Percentiles rank a stretch among this genome's conserved stretches.
Conservation (phyloP, 1,140 invertebrate species). For the Drusus annulatus region DNA sequence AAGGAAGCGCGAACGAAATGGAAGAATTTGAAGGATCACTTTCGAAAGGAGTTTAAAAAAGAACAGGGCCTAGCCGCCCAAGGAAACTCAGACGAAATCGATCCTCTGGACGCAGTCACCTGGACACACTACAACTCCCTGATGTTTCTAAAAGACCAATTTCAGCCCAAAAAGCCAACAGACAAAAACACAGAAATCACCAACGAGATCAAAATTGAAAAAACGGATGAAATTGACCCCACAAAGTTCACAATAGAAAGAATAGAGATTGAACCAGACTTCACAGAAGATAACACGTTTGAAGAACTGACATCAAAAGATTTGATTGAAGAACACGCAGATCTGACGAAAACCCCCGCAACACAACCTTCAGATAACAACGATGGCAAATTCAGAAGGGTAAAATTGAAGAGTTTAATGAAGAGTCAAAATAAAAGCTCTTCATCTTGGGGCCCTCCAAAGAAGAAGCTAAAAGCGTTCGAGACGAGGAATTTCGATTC, state of each 20-base stretch:
- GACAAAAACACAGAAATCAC: neutral
- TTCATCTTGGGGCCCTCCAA: constrained; percentile 21
- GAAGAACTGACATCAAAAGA: neutral
- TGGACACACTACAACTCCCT: constrained; percentile 43
- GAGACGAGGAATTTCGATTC: neutral
- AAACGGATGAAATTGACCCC: neutral
- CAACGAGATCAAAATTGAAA: constrained; percentile 1
- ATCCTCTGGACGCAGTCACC: neutral
- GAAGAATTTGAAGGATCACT: constrained; percentile 46
- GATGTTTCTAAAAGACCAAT: constrained; percentile 39
- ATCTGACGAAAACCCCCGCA: neutral
- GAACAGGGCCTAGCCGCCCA: constrained; percentile 3
- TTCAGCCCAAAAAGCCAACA: neutral
- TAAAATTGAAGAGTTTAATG: constrained; percentile 42
- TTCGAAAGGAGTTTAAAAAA: constrained; percentile 39
- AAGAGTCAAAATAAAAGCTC: constrained; percentile 24
- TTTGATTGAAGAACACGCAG: neutral
- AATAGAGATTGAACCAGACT: neutral
- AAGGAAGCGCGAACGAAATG: constrained; percentile 46
- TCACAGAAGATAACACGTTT: neutral
- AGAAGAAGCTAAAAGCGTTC: constrained; percentile 26
- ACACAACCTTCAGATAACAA: neutral
- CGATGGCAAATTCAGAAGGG: constrained; percentile 14
- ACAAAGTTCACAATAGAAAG: neutral
- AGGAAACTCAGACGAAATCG: neutral